phyloP scores from a whole-genome alignment of 2,888 invertebrate species.

The Pediacus dermestoides region DNA sequence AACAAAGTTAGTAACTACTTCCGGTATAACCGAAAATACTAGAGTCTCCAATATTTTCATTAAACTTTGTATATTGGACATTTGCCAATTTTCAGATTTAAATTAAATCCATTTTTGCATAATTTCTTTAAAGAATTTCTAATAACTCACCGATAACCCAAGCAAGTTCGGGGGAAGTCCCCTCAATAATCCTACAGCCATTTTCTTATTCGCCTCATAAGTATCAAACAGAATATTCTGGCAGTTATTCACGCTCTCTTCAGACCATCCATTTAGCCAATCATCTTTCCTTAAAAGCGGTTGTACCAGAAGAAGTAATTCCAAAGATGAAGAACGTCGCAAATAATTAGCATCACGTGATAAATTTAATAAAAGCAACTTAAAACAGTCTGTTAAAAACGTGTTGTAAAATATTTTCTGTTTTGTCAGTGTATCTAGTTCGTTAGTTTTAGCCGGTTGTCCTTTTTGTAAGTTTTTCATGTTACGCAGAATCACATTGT shows the following conservation, averaged over 20 bases:
- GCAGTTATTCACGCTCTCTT: conserved; percentile 37
- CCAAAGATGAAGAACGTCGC: conserved; percentile 36
- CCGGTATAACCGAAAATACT: no score
- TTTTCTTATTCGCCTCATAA: conserved; percentile 72
- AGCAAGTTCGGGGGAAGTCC: conserved; percentile 41
- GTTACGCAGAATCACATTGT: conserved; percentile 32
- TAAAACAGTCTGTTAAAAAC: conserved; percentile 27
- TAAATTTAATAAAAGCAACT: conserved; percentile 31
- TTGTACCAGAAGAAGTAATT: conserved; percentile 35
- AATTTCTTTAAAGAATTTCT: no score
- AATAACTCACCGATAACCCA: conserved; percentile 43
- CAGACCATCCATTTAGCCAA: conserved; percentile 32
- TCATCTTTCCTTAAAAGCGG: conserved; percentile 27
- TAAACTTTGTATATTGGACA: no score
- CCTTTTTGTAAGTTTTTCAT: conserved; percentile 17
- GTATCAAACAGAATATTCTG: conserved; percentile 55
- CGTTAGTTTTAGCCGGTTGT: conserved; percentile 3
- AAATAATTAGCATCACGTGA: conserved; percentile 39
- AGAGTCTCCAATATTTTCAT: no score
- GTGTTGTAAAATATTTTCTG: conserved; percentile 20
- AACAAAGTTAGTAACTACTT: no score
- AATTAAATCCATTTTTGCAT: no score
- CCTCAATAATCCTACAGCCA: conserved; percentile 59
- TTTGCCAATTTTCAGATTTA: no score
- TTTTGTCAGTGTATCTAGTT: no score